Conservation (phyloP, 2,888 invertebrate genomes). For the Oscheius onirici region DNA sequence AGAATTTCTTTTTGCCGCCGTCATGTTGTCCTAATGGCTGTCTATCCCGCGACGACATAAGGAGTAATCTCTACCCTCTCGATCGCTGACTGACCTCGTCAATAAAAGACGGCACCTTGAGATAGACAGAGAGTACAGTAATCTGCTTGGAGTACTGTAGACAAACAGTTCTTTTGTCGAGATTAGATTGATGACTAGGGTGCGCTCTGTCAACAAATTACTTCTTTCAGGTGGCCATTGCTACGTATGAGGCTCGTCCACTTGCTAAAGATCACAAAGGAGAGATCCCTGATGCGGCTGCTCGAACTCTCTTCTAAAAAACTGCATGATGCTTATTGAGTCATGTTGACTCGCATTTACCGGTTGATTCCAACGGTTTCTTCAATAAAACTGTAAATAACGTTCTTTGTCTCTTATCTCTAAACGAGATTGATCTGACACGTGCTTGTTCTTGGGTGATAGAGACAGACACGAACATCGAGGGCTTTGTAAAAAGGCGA, state of each 20-base stretch:
- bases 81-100: background rate
- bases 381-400: no score
- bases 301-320: conserved; percentile 15
- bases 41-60: background rate
- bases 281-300: conserved; percentile 52
- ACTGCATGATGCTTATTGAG: background rate
- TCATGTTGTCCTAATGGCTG: background rate
- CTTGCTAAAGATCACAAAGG: conserved; percentile 70
- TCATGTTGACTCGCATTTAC: background rate
- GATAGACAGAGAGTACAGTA: background rate
- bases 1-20: no score
- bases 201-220: background rate
- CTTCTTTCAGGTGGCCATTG: conserved; percentile 63
- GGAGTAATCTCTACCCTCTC: conserved; percentile 3
- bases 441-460: no score
- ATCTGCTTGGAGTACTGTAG: background rate
- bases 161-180: background rate
- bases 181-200: conserved; percentile 7
- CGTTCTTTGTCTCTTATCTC: no score
- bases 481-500: no score
- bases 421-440: no score
- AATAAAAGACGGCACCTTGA: background rate
- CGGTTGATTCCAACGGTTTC: background rate
- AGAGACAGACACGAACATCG: no score
- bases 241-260: conserved; percentile 69